Base-by-base conservation (phyloP, 2,888 invertebrate genomes). In the Toxonevra muliebris region DNA sequence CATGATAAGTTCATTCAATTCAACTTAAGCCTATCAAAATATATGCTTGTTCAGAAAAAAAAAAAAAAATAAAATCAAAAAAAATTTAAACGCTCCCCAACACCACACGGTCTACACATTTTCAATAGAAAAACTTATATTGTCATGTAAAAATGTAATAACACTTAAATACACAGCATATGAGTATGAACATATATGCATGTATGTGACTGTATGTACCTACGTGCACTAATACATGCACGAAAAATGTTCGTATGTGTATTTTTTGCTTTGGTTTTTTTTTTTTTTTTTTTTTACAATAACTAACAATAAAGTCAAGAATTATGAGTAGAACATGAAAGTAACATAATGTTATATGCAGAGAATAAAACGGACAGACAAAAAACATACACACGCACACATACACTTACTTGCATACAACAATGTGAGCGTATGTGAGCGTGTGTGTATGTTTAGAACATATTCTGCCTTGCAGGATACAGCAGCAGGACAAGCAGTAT, bases 301-400 rank as follows among this genome's bases (percentile, higher is more conserved):
- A 80, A 79, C 80, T 79, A 77, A 75, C 76, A 80, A 80, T 79
- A 77, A 76, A 75, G 69, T 61, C 59, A 55, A 64, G 68, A 62
- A 61, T 66, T 68, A 58, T 70, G 70, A 63, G 64, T 61, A 70
- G 30, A 17, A 43, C 42, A 42, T 54, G 48, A 40, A 55, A 15
- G 57, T 41, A 40, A 13, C 59, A 60, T 15, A 15, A 15, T 45
- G 30, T 30, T 30, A 30, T 11, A 17, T 19, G 43, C 17, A 43
- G 19, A 42, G 41, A 20, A 17, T 7, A 19, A 40, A 41, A 41
- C 52, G 53, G 19, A 15, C n/a, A 15, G 53, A 30, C 54, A 19
- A 57, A 57, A 30, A 55, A 52, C 62, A 53, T 41, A 61, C 17
- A 13, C 19, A 54, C 20, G 19, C 53, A 53, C 15, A 53, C 54